Base-by-base conservation (phyloP, 2,888 invertebrate species). In the Norana najaformis region DNA sequence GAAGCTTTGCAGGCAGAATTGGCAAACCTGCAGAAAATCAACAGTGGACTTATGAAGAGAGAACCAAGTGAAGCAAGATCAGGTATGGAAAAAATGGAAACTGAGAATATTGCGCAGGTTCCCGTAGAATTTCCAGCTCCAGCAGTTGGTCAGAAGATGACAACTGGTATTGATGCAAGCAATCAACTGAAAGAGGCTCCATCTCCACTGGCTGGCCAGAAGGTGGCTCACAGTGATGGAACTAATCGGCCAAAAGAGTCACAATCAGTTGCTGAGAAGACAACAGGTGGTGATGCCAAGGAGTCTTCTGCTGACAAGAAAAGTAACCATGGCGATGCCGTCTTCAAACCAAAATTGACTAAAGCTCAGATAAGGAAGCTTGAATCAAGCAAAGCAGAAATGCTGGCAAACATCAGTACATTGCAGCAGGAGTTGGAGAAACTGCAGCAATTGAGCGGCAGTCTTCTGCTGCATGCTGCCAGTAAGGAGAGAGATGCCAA, bases 381-480 rank as follows among this genome's bases (percentile, higher is more conserved):
- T 35, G 37, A 85, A n/a, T 1, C 37, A 23, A 85, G 37, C 37
- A 35, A 85, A 37, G 37, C 37, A 37, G 85, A 85, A 30, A 85
- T 85, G 85, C 35, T 85, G 35, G 85, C 34, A 36, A 85, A 85
- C 37, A 85, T 85, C 37, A 37, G 14, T 36, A 0, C 35, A 20
- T n/a, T 85, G 85, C 85, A 85, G 85, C 36, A 36, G 23, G 85
- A 85, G 85, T 36, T 35, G 37, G 85, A 85, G 23, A 85, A 85
- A 5, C 85, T 85, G 35, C n/a, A 37, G 85, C 16, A 23, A n/a
- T 35, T 30, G 85, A 20, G 16, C 35, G 1, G 37, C 23, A 16
- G 30, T 35, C 85, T 85, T 37, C 36, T 36, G 35, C 13, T 8
- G 85, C 30, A 16, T 35, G 36, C 36, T 37, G 37, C 35, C 37